Evolutionary conservation across 2,113 vertebrate species (phyloP), one percentile per base, ranked within the genome.

Genomic region (Girardinichthys multiradiatus): DNA sequence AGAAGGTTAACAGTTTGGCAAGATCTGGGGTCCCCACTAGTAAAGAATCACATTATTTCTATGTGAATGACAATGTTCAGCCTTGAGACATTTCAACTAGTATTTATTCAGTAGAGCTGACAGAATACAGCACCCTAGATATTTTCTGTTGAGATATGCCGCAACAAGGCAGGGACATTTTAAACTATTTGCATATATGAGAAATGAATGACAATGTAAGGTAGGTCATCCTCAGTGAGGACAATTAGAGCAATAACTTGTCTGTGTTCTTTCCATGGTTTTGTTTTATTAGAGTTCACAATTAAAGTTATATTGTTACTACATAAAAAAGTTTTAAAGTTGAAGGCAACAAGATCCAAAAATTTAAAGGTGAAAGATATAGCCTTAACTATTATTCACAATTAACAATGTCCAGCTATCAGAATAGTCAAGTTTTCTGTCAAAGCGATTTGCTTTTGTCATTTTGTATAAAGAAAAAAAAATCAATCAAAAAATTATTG

Each of bases 1-100:
- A 77, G 84, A 87, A 90, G 90, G 90, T 90, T 87, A 92, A 90
- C 86, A 90, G 85, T 87, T 83, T 68, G 87, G 82, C 81, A 83
- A 86, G 85, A 90, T 87, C 84, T 90, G 84, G 57, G 85, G 89
- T 88, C 86, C 83, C 39, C 76, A 75, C 54, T 70, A 86, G 82
- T 73, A 79, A 80, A 84, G 83, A 85, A 88, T 88, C 80, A 68
- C 76, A 91, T 91, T 90, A 89, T 91, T 87, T 87, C 80, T 81
- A 84, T 85, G 85, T 87, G 87, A 87, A 90, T 89, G 86, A 88
- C 84, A 87, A 90, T 83, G 74, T 86, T 76, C 86, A 86, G 82
- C 83, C 84, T 70, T 75, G 85, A 90, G 85, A 91, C 87, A 86
- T 87, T 90, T 89, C 74, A 76, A 88, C 89, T 84, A 86, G 81